Evolutionary conservation across 2,888 invertebrate species (phyloP), one percentile per base, ranked within the genome.

Genomic region (Melanargia galathea): DNA sequence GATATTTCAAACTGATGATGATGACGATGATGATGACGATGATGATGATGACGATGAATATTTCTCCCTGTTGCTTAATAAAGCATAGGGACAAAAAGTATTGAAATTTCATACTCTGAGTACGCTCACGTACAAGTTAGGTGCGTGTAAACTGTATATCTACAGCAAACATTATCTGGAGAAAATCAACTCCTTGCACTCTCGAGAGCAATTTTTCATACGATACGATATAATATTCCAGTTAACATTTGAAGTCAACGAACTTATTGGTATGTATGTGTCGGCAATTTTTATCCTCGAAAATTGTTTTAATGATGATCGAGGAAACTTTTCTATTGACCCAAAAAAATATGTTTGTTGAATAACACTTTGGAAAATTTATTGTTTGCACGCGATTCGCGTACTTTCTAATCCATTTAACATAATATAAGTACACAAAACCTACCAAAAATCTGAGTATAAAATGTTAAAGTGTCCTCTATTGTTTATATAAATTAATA

Each of bases 211-310:
- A 49, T 65, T 64, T 59, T 60, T 52, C 13, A 62, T 55, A 33
- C 24, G 51, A 48, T 62, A 56, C n/a, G n/a, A n/a, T n/a, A n/a
- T n/a, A n/a, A n/a, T 57, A 56, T 57, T 38, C 45, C 51, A 57
- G 22, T 54, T 45, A 20, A 63, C 45, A 61, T 54, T 26, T 24
- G 51, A 64, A 46, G 66, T 60, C 60, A 65, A 65, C 55, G 62
- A 64, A 62, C 66, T 60, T 52, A 46, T 57, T 35, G 62, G 62
- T 60, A 66, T 66, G 63, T 51, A 54, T 66, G 63, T 51, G 48
- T 63, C 57, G 51, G 56, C 54, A 40, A 60, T 51, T 55, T 46
- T 55, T 22, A 61, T 61, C 54, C 57, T 57, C 45, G 30, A 30
- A 45, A 26, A 46, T 20, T 33, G 52, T 51, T 51, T 51, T 45